Evolutionary conservation across 2,113 vertebrate species (phyloP), one percentile per base, ranked within the genome.

Genomic region (Eonycteris spelaea): DNA sequence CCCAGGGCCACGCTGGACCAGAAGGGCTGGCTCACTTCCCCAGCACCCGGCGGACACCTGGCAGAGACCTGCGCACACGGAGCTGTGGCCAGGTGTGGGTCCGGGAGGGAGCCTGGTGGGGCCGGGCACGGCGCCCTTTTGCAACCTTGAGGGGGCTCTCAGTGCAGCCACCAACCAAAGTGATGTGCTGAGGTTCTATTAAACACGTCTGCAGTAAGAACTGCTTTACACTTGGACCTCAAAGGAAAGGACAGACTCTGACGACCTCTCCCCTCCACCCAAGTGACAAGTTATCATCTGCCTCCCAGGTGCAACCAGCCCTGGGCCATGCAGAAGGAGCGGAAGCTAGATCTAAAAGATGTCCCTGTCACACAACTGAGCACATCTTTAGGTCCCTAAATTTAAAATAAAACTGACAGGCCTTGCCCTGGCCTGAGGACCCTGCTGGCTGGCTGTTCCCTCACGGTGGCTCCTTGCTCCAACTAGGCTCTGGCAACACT

Each of bases 401-500:
- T 22, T 21, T 33, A 28, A 45, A 61, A 33, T 4, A 33, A 75
- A n/a, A 16, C 0, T 2, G 45, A 35, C 1, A 2, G 63, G 11
- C 30, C 35, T 67, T 12, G 22, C 33, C 35, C 13, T 15, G 35
- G 35, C 84, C 45, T 0, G 3, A 1, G 30, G 84, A 18, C 16
- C 86, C 82, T 14, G 0, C 35, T 3, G 2, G 1, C 78, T 40
- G 61, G 30, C 24, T 0, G 0, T 12, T 12, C 53, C 63, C 51
- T 68, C 4, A 0, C 0, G 2, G 33, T 9, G 55, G 40, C 10
- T 14, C 0, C 12, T 24, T 6, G 1, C 28, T 35, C 48, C 30
- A 35, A 38, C 8, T 18, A 13, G 18, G n/a, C 6, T 16, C 43
- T 2, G 12, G 28, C 35, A 45, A 15, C 38, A 48, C 28, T 67